Evolutionary conservation across 2,797 vertebrate genomes (phyloP).

Genomic region (Apogon hyalosoma): DNA sequence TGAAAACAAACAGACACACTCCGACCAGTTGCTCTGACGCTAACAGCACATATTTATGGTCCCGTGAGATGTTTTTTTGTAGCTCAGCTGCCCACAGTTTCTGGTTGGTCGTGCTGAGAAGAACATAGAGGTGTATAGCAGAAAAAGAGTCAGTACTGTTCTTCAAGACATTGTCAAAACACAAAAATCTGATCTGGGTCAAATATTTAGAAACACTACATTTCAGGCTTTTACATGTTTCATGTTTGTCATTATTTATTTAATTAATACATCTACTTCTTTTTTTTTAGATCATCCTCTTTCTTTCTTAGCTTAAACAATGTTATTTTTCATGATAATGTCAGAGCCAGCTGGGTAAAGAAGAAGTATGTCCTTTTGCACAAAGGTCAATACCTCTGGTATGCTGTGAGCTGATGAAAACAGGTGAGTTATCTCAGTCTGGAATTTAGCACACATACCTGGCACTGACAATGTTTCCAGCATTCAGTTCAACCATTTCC

Average conservation of each 20-base stretch:
- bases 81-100: slow-evolving; percentile 98
- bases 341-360: background rate
- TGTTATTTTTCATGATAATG: background rate
- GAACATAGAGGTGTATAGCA: slow-evolving; percentile 6
- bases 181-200: background rate
- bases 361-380: background rate
- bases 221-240: background rate
- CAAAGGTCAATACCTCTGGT: background rate
- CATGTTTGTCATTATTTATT: background rate
- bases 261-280: background rate
- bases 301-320: too few species aligned
- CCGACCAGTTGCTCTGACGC: slow-evolving; percentile 98
- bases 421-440: slow-evolving; percentile 1
- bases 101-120: slow-evolving; percentile 95
- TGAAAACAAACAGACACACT: slow-evolving; percentile 96
- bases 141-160: background rate
- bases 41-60: slow-evolving; percentile 96
- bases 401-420: background rate
- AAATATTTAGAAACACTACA: too few species aligned
- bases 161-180: background rate
- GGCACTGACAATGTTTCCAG: slow-evolving; percentile 98
- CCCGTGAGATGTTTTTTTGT: slow-evolving; percentile 97
- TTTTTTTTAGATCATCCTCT: background rate
- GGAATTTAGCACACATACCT: slow-evolving; percentile 83
- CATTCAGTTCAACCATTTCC: slow-evolving; percentile 99